These are phyloP conservation scores for Agriopis aurantiaria DNA, from an alignment of 2,888 invertebrate species.

Conservation along the genomic window DNA sequence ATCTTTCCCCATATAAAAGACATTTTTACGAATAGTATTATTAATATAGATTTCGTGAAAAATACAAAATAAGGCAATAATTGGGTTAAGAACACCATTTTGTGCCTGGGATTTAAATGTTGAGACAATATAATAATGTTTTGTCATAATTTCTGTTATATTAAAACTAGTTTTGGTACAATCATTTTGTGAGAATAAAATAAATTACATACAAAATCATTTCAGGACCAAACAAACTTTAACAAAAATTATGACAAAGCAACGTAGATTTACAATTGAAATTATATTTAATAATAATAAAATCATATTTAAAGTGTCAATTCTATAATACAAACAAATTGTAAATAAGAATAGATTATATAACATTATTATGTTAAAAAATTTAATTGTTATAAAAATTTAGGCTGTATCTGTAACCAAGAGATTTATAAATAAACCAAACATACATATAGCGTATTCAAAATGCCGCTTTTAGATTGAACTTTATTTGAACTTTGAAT, in stretches of 20 bases:
- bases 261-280: conserved; percentile 55
- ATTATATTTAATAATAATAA: conserved; percentile 70
- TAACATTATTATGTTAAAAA: conserved; percentile 71
- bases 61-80: conserved; percentile 72
- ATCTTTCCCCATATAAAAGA: conserved; percentile 78
- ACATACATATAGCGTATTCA: not conserved
- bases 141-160: conserved; percentile 59
- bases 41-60: conserved; percentile 83
- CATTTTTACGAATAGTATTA: conserved; percentile 87
- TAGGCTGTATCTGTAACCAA: conserved; percentile 11
- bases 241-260: conserved; percentile 66
- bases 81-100: conserved; percentile 83
- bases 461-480: no score
- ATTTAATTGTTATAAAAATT: conserved; percentile 73
- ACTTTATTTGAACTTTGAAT: no score
- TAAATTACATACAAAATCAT: conserved; percentile 25
- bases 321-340: conserved; percentile 76
- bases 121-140: conserved; percentile 79
- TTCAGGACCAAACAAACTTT: not conserved
- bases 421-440: not conserved
- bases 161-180: conserved; percentile 40
- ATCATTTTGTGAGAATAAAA: conserved; percentile 26
- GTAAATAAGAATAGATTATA: conserved; percentile 82
- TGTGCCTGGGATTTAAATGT: conserved; percentile 73
- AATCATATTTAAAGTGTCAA: conserved; percentile 76